phyloP scores from a whole-genome alignment of 2,797 vertebrate species.

The Urocyon cinereoargenteus region DNA sequence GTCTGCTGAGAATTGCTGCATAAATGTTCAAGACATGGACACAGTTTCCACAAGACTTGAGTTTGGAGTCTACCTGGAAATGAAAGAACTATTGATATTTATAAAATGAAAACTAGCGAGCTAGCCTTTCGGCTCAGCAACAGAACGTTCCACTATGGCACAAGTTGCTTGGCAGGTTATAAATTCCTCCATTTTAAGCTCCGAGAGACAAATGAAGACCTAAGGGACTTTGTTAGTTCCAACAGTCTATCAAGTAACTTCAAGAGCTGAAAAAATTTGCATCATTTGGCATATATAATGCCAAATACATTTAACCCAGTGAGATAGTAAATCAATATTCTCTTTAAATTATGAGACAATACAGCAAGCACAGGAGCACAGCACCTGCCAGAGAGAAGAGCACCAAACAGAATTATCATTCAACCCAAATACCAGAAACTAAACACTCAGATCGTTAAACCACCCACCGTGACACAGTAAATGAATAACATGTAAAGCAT shows the following conservation, averaged over 20 bases:
- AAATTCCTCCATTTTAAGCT: slow-evolving; percentile 79
- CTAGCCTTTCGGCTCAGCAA: slow-evolving; percentile 75
- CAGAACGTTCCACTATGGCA: slow-evolving; percentile 59
- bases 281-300: slow-evolving; percentile 74
- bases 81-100: slow-evolving; percentile 80
- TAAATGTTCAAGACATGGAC: slow-evolving; percentile 68
- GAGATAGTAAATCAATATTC: slow-evolving; percentile 78
- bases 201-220: slow-evolving; percentile 76
- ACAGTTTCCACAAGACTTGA: slow-evolving; percentile 78
- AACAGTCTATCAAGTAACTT: slow-evolving; percentile 80
- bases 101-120: slow-evolving; percentile 82
- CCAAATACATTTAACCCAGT: slow-evolving; percentile 70
- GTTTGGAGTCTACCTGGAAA: slow-evolving; percentile 76
- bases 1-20: slow-evolving; percentile 60
- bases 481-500: background rate
- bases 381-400: background rate
- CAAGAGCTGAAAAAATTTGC: slow-evolving; percentile 69
- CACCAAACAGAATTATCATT: slow-evolving; percentile 52
- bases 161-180: slow-evolving; percentile 62
- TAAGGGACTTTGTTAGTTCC: slow-evolving; percentile 70
- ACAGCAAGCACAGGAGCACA: slow-evolving; percentile 64
- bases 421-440: slow-evolving; percentile 28
- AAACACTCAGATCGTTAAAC: background rate
- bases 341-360: slow-evolving; percentile 76
- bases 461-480: background rate